Evolutionary conservation across 2,888 invertebrate genomes (phyloP), one percentile per base, ranked within the genome.

Genomic region (Serrognathus titanus): DNA sequence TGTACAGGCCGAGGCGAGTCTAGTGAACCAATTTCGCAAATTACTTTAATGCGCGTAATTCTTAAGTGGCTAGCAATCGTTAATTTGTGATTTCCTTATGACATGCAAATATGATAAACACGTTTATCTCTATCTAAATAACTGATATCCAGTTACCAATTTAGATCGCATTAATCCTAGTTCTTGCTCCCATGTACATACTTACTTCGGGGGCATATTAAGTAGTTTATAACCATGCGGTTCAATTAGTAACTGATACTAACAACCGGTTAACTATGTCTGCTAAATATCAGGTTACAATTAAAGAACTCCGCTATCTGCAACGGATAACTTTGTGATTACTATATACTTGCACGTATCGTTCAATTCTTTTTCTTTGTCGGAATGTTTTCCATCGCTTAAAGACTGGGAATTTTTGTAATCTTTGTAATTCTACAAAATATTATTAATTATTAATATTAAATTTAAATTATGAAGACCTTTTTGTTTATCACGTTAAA

Each of bases 241-340:
- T 61, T 61, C 63, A 63, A 63, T 63, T 63, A 63, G 63, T 63
- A 63, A 63, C 60, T 53, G 63, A 63, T 63, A 59, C 63, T 63
- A 61, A 63, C 58, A 55, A 63, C 61, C 55, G 61, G 59, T 60
- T 63, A 63, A 63, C 63, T 61, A 63, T 61, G 59, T 58, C 63
- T 59, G 59, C 40, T 47, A 37, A 48, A 55, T 59, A 63, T 63
- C 63, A 48, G 35, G 56, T 63, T 61, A 63, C 63, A 63, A 61
- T 63, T 63, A 63, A 53, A 54, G 57, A 59, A 59, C 49, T 51
- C 49, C 24, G 24, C 5, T 31, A 31, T 31, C 24, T 31, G 24
- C 46, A 11, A 6, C 43, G 50, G 24, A 43, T 48, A 52, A 45
- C 43, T 43, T 43, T 43, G 20, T 43, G 43, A 31, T 31, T 31